phyloP scores from a whole-genome alignment of 1,140 invertebrate genomes.

The Propsilocerus akamusi region DNA sequence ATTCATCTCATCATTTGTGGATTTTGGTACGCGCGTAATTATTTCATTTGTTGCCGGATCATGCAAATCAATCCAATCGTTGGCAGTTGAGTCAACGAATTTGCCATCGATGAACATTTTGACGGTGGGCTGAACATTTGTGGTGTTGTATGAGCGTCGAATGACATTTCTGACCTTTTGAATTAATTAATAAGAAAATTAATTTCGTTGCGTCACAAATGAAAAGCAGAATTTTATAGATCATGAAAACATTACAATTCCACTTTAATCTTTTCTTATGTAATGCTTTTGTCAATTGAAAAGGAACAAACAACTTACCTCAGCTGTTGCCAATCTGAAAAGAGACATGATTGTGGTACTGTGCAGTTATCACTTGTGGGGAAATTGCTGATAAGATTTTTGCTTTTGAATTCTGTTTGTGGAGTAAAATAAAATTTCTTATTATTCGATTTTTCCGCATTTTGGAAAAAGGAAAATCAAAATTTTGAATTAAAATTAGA shows the following conservation, averaged over 20 bases:
- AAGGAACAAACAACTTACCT: not conserved
- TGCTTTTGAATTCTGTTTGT: no score
- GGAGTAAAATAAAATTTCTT: no score
- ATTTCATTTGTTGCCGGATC: slow-evolving; percentile 86
- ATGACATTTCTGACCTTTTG: slow-evolving; percentile 22
- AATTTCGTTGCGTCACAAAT: not conserved
- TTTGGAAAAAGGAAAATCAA: no score
- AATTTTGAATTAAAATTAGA: no score
- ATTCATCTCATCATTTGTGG: slow-evolving; percentile 83
- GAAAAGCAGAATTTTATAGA: not conserved
- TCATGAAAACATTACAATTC: not conserved
- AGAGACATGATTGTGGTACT: not conserved
- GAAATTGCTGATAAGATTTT: no score
- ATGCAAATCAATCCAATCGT: slow-evolving; percentile 84
- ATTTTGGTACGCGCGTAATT: slow-evolving; percentile 70
- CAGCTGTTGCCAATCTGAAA: not conserved
- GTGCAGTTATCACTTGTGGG: no score
- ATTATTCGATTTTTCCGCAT: no score
- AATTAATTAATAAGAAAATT: not conserved
- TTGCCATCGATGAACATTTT: slow-evolving; percentile 93
- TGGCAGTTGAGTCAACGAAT: slow-evolving; percentile 83
- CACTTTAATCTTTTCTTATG: not conserved
- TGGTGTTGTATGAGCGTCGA: slow-evolving; percentile 24
- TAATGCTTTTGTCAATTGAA: not conserved
- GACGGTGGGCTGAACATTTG: slow-evolving; percentile 40